Conservation (phyloP, 2,888 invertebrate species). For the Heteromyza rotundicornis region DNA sequence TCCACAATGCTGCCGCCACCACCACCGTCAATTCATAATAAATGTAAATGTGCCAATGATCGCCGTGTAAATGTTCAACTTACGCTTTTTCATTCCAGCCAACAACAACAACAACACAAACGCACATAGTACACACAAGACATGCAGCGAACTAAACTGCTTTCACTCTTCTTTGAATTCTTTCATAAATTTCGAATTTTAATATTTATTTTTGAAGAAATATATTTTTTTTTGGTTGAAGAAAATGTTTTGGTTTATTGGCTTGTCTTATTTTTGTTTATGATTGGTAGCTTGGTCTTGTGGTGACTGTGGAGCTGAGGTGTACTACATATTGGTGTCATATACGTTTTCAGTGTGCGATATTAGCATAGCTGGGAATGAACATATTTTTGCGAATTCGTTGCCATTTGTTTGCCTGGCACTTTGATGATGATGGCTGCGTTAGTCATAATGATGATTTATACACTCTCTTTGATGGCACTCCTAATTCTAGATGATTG, state of each 20-base stretch:
- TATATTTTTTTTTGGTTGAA: conserved; percentile 2
- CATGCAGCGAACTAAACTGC: conserved; percentile 7
- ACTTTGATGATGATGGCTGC: too few species aligned
- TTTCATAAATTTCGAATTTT: conserved; percentile 12
- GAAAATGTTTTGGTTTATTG: background rate
- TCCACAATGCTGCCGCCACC: background rate
- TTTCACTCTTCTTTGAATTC: conserved; percentile 26
- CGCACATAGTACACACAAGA: too few species aligned
- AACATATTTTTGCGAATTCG: too few species aligned
- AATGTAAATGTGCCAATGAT: conserved; percentile 20
- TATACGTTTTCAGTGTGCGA: background rate
- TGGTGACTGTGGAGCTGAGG: too few species aligned
- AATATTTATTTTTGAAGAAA: background rate
- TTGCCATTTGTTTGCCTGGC: too few species aligned
- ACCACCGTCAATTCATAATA: conserved; percentile 6
- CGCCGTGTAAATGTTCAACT: conserved; percentile 12
- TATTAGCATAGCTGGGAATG: too few species aligned
- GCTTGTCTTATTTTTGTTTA: background rate
- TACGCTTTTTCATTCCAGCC: conserved; percentile 11
- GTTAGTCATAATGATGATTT: too few species aligned
- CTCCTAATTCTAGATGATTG: too few species aligned
- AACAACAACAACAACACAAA: too few species aligned
- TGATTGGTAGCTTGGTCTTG: too few species aligned
- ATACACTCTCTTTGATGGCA: too few species aligned
- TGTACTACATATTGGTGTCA: too few species aligned